A percentile compares a stretch with the other conserved stretches of the same genome.
Conservation (phyloP, 2,797 vertebrate species). For the Alosa sapidissima region DNA sequence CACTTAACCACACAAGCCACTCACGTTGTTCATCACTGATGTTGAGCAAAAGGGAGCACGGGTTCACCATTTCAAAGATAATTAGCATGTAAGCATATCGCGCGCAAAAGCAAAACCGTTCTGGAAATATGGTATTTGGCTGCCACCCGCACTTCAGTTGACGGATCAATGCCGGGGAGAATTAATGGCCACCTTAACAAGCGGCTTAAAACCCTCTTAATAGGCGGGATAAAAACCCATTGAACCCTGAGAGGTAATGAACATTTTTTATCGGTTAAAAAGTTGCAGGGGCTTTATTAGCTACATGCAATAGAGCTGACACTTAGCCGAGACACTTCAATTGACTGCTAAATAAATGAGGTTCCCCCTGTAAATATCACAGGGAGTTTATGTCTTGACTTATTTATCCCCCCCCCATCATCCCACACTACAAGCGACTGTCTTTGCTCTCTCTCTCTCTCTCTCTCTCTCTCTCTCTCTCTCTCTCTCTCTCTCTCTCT, state of each 20-base stretch:
- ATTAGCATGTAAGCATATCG: constrained; percentile 13
- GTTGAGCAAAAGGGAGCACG: background rate
- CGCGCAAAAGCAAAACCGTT: constrained; percentile 19
- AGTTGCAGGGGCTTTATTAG: constrained; percentile 63
- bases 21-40: background rate
- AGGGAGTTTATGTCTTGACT: background rate
- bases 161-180: constrained; percentile 63
- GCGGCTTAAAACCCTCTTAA: constrained; percentile 71
- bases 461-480: background rate
- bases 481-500: background rate
- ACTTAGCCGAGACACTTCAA: constrained; percentile 62
- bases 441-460: background rate
- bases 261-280: constrained; percentile 61
- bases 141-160: constrained; percentile 36
- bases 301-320: constrained; percentile 59
- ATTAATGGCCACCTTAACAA: constrained; percentile 71
- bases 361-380: constrained; percentile 47
- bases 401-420: background rate
- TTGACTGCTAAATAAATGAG: constrained; percentile 64
- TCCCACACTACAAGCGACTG: no score
- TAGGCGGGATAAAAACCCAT: constrained; percentile 65
- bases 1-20: background rate
- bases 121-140: constrained; percentile 60
- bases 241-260: constrained; percentile 71
- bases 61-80: background rate